phyloP scores from a whole-genome alignment of 2,113 vertebrate genomes.

The Ophiodon elongatus region DNA sequence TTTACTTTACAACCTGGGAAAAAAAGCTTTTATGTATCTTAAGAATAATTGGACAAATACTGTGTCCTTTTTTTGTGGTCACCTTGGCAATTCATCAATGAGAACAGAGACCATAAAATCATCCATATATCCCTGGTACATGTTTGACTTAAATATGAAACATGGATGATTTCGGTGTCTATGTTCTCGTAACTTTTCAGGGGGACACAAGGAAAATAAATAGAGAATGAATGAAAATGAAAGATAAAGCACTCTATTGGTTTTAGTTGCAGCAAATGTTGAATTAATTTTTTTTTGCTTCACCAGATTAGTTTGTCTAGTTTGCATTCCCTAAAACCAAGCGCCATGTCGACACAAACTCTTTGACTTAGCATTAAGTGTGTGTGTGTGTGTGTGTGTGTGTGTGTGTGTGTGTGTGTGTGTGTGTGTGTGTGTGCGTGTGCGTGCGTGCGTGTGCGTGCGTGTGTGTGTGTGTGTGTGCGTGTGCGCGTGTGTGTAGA shows the following conservation, averaged over 20 bases:
- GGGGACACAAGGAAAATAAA: neutral
- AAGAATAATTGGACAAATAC: neutral
- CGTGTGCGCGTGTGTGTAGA: conserved; percentile 82
- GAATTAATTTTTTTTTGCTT: neutral
- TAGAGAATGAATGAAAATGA: neutral
- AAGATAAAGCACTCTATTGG: neutral
- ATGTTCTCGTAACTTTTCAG: neutral
- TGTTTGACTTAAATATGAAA: neutral
- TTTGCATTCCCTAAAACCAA: neutral
- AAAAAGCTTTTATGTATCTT: neutral
- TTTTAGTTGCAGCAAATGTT: neutral
- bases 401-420: conserved; percentile 46
- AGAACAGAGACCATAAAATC: neutral
- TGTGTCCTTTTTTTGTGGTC: neutral
- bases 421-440: conserved; percentile 38
- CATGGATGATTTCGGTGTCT: neutral
- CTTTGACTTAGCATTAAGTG: conserved; percentile 24
- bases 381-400: conserved; percentile 46
- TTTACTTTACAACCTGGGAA: conserved; percentile 8
- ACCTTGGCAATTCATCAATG: neutral
- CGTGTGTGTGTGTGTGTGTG: conserved; percentile 19
- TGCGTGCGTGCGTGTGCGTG: conserved; percentile 64
- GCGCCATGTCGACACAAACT: neutral
- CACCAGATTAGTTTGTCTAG: neutral
- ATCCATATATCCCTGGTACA: neutral